phyloP scores from a whole-genome alignment of 2,888 invertebrate species.

The Tinea semifulvella region DNA sequence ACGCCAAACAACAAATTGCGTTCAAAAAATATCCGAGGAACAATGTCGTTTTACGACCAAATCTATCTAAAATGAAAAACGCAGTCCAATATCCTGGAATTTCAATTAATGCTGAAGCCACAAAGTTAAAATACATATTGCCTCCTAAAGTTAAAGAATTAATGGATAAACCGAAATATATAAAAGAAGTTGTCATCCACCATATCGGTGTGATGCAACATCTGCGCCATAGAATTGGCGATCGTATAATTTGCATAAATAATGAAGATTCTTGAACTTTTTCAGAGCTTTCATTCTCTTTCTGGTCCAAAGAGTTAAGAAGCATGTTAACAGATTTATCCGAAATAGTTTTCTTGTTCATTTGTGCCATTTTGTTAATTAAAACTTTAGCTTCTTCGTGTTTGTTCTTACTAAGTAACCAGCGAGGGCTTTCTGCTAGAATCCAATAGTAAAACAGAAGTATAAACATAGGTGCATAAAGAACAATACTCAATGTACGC shows the following conservation, averaged over 20 bases:
- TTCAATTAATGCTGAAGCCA: conserved; percentile 70
- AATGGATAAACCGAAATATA: conserved; percentile 81
- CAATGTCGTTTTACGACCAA: conserved; percentile 60
- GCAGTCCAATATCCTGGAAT: conserved; percentile 76
- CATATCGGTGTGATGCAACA: conserved; percentile 76
- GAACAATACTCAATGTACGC: conserved; percentile 70
- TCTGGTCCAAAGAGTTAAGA: background rate
- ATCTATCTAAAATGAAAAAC: conserved; percentile 67
- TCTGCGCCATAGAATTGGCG: conserved; percentile 63
- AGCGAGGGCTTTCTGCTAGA: conserved; percentile 76
- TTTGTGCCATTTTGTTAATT: conserved; percentile 66
- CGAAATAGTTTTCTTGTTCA: conserved; percentile 66
- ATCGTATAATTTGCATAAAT: conserved; percentile 54
- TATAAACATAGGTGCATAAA: conserved; percentile 74
- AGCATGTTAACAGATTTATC: conserved; percentile 44
- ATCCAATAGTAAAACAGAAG: conserved; percentile 73
- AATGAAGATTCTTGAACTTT: conserved; percentile 26
- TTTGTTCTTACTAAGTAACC: conserved; percentile 76
- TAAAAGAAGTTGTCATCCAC: conserved; percentile 81
- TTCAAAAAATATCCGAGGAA: conserved; percentile 48
- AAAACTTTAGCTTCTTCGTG: conserved; percentile 68
- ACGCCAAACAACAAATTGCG: conserved; percentile 58
- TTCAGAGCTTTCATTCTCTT: conserved; percentile 12
- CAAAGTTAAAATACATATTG: conserved; percentile 80
- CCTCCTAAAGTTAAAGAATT: conserved; percentile 79